A percentile compares a stretch with the other conserved stretches of the same genome.
Evolutionary conservation across 2,113 vertebrate species (phyloP).

Genomic region (Ibidorhyncha struthersii): DNA sequence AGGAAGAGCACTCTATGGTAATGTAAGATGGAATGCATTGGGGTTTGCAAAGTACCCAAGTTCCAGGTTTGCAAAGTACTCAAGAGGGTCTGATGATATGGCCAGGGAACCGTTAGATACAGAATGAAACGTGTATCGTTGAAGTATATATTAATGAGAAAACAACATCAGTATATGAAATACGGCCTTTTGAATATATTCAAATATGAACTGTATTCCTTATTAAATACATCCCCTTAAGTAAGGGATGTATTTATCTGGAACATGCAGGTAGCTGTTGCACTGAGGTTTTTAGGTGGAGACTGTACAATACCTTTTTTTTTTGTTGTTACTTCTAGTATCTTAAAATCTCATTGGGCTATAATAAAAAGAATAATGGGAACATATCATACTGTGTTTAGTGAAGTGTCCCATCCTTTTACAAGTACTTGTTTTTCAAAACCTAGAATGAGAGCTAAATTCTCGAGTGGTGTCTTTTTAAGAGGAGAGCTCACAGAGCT

Average conservation of each 20-base stretch:
- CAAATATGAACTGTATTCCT: neutral
- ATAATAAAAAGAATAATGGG: neutral
- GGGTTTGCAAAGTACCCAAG: neutral
- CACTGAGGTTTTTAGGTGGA: neutral
- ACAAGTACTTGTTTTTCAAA: conserved; percentile 1
- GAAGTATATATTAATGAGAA: neutral
- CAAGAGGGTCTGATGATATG: neutral
- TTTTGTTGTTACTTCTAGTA: neutral
- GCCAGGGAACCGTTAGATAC: neutral
- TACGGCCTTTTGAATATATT: neutral
- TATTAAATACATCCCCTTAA: neutral
- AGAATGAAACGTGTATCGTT: fast-evolving
- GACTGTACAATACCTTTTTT: neutral
- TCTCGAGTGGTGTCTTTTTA: neutral
- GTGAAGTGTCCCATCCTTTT: neutral
- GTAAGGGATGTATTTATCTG: neutral
- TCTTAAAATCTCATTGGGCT: neutral
- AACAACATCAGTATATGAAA: neutral
- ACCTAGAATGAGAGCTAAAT: neutral
- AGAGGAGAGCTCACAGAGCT: neutral
- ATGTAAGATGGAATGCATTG: neutral
- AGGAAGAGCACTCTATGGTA: neutral
- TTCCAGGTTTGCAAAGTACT: neutral
- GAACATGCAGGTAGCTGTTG: neutral
- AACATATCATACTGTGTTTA: neutral